phyloP scores from a whole-genome alignment of 2,113 vertebrate genomes.

The Isichthys henryi region DNA sequence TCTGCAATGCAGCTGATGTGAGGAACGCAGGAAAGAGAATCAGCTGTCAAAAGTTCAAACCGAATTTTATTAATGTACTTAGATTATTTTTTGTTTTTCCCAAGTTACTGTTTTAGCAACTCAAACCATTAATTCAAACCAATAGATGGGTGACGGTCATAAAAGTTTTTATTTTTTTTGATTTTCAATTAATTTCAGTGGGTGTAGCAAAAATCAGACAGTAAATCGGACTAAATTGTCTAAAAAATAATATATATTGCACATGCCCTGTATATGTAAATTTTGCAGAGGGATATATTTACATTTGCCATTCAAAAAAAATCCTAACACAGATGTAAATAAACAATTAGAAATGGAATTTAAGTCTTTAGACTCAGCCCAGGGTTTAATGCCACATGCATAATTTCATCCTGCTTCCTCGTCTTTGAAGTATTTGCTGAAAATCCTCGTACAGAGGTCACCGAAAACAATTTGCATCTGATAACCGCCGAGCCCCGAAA shows the following conservation, averaged over 20 bases:
- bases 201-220: not conserved
- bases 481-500: constrained; percentile 17
- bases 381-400: constrained; percentile 10
- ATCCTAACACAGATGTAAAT: not conserved
- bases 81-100: not conserved
- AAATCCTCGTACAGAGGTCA: constrained; percentile 24
- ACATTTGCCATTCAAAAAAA: not conserved
- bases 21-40: not conserved
- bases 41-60: not conserved
- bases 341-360: constrained; percentile 6
- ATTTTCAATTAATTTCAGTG: not conserved
- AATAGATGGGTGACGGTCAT: not conserved
- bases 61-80: not conserved
- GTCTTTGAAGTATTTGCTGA: constrained; percentile 20
- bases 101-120: not conserved
- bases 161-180: not conserved
- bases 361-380: not conserved
- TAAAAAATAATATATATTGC: not conserved
- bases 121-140: not conserved
- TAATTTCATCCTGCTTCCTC: not conserved
- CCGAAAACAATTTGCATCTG: constrained; percentile 24
- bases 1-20: not conserved
- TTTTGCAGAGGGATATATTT: not conserved
- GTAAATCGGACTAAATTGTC: not conserved
- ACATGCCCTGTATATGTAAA: not conserved